phyloP scores from a whole-genome alignment of 1,140 invertebrate species.

The Diabrotica undecimpunctata region DNA sequence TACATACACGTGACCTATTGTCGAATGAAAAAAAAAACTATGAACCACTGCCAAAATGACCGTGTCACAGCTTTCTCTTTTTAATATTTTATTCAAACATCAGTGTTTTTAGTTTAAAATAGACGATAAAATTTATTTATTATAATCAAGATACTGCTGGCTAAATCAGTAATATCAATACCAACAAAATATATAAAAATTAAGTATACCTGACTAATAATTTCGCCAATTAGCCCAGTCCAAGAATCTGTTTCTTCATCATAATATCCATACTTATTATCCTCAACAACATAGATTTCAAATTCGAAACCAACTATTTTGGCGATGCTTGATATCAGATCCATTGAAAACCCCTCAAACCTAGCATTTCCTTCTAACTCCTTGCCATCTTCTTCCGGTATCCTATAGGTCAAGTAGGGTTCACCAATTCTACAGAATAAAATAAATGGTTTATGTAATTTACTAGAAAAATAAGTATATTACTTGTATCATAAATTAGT shows the following conservation, averaged over 20 bases:
- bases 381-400: conserved; percentile 49
- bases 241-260: conserved; percentile 68
- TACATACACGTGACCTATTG: too few relatives aligned
- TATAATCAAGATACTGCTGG: too few relatives aligned
- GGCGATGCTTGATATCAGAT: conserved; percentile 74
- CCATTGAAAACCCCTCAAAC: conserved; percentile 79
- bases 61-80: too few relatives aligned
- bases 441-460: conserved; percentile 8
- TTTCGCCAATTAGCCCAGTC: conserved; percentile 80
- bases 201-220: conserved; percentile 66
- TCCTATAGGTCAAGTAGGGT: conserved; percentile 67
- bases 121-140: too few relatives aligned
- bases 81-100: too few relatives aligned
- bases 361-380: conserved; percentile 55
- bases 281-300: conserved; percentile 64
- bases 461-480: too few relatives aligned
- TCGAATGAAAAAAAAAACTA: too few relatives aligned
- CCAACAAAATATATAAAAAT: too few relatives aligned
- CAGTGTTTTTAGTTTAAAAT: too few relatives aligned
- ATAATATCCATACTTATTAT: conserved; percentile 67
- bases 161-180: too few relatives aligned
- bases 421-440: conserved; percentile 54
- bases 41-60: too few relatives aligned
- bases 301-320: conserved; percentile 73
- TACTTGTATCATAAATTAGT: neutral